These are phyloP conservation scores for Eugnorisma glareosa DNA, from an alignment of 2,888 invertebrate species.

Conservation along the genomic window DNA sequence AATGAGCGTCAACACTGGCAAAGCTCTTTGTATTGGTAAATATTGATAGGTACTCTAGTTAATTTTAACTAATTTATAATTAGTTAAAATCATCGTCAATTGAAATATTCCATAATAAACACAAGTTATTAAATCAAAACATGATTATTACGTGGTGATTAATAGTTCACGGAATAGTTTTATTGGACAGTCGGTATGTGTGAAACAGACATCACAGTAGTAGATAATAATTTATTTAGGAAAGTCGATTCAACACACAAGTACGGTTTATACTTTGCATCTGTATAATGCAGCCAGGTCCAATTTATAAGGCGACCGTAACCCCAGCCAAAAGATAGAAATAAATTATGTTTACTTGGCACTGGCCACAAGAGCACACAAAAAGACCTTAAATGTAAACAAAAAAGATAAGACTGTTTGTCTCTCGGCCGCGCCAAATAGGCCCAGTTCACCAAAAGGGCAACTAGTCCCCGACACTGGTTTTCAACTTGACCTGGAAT, in stretches of 20 bases:
- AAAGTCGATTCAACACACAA: not conserved
- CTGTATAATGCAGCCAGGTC: not conserved
- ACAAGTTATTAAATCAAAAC: not conserved
- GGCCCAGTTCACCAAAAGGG: not conserved
- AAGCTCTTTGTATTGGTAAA: slow-evolving; percentile 34
- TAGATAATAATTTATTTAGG: not conserved
- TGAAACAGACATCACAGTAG: not conserved
- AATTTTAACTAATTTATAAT: slow-evolving; percentile 6
- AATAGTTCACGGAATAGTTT: not conserved
- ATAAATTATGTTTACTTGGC: not conserved
- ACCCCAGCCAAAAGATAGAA: not conserved
- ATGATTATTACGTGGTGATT: not conserved
- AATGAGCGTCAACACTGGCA: slow-evolving; percentile 6
- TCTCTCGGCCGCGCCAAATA: not conserved
- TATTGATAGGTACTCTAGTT: slow-evolving; percentile 1
- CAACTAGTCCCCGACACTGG: not conserved
- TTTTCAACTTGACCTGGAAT: not conserved
- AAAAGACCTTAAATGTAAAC: too few relatives aligned
- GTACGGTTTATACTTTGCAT: not conserved
- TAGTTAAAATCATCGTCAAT: slow-evolving; percentile 14
- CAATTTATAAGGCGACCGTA: not conserved
- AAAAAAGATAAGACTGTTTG: not conserved
- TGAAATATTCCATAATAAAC: slow-evolving; percentile 1
- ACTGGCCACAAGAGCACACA: not conserved
- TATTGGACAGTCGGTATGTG: too few relatives aligned